Evolutionary conservation across 2,113 vertebrate genomes (phyloP).

Genomic region (Rhinolophus sinicus): DNA sequence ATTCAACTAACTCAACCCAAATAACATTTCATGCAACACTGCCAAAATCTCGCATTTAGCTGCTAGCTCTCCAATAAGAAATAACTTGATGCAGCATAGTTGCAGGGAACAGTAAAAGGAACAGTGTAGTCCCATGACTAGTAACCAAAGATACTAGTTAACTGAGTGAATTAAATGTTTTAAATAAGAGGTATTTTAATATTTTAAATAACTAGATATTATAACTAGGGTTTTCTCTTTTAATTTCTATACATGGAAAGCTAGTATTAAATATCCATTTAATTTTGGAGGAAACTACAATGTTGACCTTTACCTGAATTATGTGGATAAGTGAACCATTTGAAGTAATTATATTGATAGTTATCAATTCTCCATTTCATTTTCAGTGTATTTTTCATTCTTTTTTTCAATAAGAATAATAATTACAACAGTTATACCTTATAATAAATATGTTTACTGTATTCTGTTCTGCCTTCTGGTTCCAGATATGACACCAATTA

Average conservation of each 20-base stretch:
- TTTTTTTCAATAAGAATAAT: neutral
- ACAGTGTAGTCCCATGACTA: too few relatives aligned
- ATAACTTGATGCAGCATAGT: neutral
- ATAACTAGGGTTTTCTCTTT: neutral
- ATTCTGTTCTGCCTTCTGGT: neutral
- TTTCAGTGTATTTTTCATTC: neutral
- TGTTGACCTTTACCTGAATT: neutral
- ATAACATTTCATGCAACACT: neutral
- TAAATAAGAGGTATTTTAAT: neutral
- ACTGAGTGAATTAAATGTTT: neutral
- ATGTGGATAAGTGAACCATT: neutral
- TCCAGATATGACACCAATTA: neutral
- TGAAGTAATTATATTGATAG: neutral
- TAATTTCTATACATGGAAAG: neutral
- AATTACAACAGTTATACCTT: neutral
- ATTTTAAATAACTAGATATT: neutral
- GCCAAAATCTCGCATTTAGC: neutral
- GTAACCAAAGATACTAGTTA: neutral
- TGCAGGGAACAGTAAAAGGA: neutral
- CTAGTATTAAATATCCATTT: conserved; percentile 14
- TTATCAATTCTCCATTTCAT: neutral
- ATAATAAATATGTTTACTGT: neutral
- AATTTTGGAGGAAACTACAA: neutral
- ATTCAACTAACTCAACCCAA: neutral
- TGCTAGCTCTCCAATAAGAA: neutral